Evolutionary conservation across 35 echinoderm and acorn worm species (phyloP).

Genomic region (Apostichopus japonicus): DNA sequence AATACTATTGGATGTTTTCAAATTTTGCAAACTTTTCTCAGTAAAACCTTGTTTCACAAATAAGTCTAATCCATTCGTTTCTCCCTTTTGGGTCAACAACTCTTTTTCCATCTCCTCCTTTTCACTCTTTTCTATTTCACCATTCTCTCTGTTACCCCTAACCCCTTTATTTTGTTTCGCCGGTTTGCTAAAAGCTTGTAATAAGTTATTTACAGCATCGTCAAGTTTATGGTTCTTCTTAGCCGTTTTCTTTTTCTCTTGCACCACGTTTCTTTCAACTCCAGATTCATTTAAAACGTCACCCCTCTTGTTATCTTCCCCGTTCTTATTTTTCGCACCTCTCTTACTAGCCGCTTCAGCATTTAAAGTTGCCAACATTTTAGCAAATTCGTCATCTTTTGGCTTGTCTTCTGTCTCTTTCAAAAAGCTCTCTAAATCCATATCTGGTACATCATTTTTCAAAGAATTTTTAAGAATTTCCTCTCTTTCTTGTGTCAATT

Average conservation of each 20-base stretch:
- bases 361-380: slow-evolving; percentile 37
- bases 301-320: background rate
- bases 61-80: background rate
- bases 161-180: background rate
- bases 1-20: slow-evolving; percentile 36
- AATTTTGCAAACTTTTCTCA: background rate
- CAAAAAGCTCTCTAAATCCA: slow-evolving; percentile 49
- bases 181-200: slow-evolving; percentile 6
- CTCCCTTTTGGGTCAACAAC: background rate
- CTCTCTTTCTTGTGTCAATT: background rate
- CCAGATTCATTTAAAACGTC: background rate
- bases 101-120: slow-evolving; percentile 41
- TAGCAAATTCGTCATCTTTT: slow-evolving; percentile 36
- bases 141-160: background rate
- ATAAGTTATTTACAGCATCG: slow-evolving; percentile 29
- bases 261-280: background rate
- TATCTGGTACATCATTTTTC: slow-evolving; percentile 31
- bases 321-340: background rate
- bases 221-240: slow-evolving; percentile 9
- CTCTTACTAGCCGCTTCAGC: slow-evolving; percentile 12
- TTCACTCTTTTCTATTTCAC: slow-evolving; percentile 30
- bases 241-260: background rate
- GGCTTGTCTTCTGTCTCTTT: slow-evolving; percentile 11
- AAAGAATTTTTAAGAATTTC: slow-evolving; percentile 11
- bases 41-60: slow-evolving; percentile 34